These are phyloP conservation scores for Trichomycterus rosablanca DNA, from an alignment of 2,113 vertebrate species.

Conservation along the genomic window DNA sequence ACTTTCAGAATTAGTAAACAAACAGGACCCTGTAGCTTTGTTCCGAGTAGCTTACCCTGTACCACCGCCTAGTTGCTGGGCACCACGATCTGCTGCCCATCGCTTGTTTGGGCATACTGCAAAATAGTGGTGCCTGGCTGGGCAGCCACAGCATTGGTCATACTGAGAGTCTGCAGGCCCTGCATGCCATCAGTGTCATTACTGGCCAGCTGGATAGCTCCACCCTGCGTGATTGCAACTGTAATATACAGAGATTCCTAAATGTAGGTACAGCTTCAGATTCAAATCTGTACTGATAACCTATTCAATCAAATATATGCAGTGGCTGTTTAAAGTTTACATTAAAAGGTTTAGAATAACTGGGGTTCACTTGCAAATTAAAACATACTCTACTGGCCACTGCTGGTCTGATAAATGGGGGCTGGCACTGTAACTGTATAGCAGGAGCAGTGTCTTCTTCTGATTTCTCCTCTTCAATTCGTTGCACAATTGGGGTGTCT, in stretches of 20 bases:
- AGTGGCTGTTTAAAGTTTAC: not conserved
- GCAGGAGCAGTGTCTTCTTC: conserved; percentile 91
- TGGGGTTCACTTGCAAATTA: not conserved
- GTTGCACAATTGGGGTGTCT: conserved; percentile 89
- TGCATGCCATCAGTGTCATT: conserved; percentile 96
- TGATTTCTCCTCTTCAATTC: conserved; percentile 97
- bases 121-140: conserved; percentile 93
- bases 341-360: not conserved
- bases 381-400: conserved; percentile 95
- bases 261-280: not conserved
- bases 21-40: too few species aligned
- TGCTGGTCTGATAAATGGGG: conserved; percentile 98
- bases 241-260: conserved; percentile 32
- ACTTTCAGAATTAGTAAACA: too few species aligned
- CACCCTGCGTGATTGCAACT: conserved; percentile 98
- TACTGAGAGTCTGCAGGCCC: conserved; percentile 91
- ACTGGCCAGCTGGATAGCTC: conserved; percentile 95
- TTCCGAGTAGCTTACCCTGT: conserved; percentile 80
- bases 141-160: conserved; percentile 84
- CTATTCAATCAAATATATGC: too few species aligned
- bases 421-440: conserved; percentile 98
- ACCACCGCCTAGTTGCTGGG: conserved; percentile 98
- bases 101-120: conserved; percentile 96
- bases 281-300: too few species aligned
- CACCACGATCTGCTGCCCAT: conserved; percentile 96